Evolutionary conservation across 2,888 invertebrate genomes (phyloP), one percentile per base, ranked within the genome.

Genomic region (Ceraclea dissimilis): DNA sequence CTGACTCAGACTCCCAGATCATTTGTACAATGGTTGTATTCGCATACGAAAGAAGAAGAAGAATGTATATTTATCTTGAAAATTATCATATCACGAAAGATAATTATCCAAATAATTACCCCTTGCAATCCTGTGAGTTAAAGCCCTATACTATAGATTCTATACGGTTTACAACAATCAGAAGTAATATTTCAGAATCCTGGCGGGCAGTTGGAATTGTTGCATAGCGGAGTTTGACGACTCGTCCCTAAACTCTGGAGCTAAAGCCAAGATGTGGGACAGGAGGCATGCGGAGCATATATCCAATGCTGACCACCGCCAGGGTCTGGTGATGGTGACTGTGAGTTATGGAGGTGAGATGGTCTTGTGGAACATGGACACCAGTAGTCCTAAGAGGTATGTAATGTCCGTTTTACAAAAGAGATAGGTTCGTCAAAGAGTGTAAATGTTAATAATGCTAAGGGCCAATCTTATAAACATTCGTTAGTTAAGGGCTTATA

Each of bases 311-410:
- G 84, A 85, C 43, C 81, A 80, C 1, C 78, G 83, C 61, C 63
- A 77, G 18, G 86, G 88, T 0, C 80, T 85, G 66, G 78, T 86
- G 17, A 70, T 93, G 22, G 90, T 84, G 43, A 91, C 92, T 1
- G 80, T 82, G 61, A 84, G 86, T 11, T 88, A 88, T 69, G 85
- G 84, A 64, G 92, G 92, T 0, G 88, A 90, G 69, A 75, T 93
- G 49, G 75, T 91, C 20, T 77, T 93, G 62, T 92, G 92, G 91
- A 82, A 85, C 63, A 72, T 90, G 54, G 89, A 90, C 71, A 90
- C 90, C 0, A 89, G 89, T 0, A 86, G 89, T 67, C 83, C 88
- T 0, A 87, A 85, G 68, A 74, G 80, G 67, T 39, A 31, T 31
- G 8, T 8, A 31, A 31, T 11, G 8, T 31, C 6, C 6, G 31